Conservation (phyloP, 2,113 vertebrate species). For the Paradoxurus hermaphroditus region DNA sequence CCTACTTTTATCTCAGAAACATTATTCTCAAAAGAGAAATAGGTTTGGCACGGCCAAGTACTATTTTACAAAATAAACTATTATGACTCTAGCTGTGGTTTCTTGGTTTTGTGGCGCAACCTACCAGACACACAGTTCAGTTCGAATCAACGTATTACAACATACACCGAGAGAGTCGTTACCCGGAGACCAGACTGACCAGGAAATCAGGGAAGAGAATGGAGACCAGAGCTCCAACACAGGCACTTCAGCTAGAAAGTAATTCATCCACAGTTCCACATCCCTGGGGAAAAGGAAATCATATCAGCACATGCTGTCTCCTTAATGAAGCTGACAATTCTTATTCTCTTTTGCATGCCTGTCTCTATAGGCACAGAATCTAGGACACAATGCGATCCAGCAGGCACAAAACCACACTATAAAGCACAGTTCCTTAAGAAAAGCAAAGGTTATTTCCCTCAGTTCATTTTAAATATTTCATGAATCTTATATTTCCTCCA, state of each 20-base stretch:
- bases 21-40: conserved; percentile 24
- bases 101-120: background rate
- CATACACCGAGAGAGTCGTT: background rate
- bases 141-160: background rate
- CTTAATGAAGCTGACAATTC: conserved; percentile 28
- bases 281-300: conserved; percentile 9
- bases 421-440: background rate
- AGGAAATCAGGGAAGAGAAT: background rate
- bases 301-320: background rate
- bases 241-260: conserved; percentile 24
- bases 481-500: background rate
- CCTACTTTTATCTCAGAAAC: conserved; percentile 3
- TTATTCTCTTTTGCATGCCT: background rate
- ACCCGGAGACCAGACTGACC: background rate
- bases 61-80: conserved; percentile 30
- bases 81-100: background rate
- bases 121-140: background rate
- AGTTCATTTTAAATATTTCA: conserved; percentile 33
- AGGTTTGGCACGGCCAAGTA: background rate
- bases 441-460: background rate
- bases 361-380: conserved; percentile 33
- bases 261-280: background rate
- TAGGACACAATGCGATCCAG: background rate
- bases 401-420: background rate
- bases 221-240: background rate